Evolutionary conservation across 2,797 vertebrate genomes (phyloP).

Genomic region (Ibycter americanus): DNA sequence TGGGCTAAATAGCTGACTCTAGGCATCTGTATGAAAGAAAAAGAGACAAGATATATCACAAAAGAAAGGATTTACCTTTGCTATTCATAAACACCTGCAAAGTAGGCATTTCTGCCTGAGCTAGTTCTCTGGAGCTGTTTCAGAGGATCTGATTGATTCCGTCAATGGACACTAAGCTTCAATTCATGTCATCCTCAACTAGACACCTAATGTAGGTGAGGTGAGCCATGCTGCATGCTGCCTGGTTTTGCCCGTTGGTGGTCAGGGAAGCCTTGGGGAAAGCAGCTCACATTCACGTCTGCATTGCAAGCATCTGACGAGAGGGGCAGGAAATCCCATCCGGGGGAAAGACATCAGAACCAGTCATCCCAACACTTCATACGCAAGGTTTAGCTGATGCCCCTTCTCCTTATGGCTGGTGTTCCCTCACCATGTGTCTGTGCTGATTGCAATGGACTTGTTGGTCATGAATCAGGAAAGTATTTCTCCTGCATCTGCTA

Average conservation of each 20-base stretch:
- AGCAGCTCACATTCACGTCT: background rate
- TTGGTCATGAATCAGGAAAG: no score
- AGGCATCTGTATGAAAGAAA: background rate
- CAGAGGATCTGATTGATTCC: background rate
- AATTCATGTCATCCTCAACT: background rate
- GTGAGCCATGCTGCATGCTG: background rate
- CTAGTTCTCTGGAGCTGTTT: background rate
- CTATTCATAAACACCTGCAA: background rate
- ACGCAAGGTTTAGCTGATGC: rapidly evolving
- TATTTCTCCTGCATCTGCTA: background rate
- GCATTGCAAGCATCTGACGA: background rate
- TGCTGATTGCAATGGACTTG: background rate
- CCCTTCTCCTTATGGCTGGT: background rate
- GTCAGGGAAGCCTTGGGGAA: background rate
- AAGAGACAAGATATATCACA: background rate
- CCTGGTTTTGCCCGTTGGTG: background rate
- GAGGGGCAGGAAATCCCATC: background rate
- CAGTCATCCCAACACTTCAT: background rate
- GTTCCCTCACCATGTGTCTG: background rate
- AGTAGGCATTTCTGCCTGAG: background rate
- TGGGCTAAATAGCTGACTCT: background rate
- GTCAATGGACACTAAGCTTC: background rate
- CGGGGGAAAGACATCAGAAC: background rate
- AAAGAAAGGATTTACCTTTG: background rate
- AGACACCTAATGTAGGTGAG: background rate